Evolutionary conservation across 2,113 vertebrate species (phyloP).

Genomic region (Chauna torquata): DNA sequence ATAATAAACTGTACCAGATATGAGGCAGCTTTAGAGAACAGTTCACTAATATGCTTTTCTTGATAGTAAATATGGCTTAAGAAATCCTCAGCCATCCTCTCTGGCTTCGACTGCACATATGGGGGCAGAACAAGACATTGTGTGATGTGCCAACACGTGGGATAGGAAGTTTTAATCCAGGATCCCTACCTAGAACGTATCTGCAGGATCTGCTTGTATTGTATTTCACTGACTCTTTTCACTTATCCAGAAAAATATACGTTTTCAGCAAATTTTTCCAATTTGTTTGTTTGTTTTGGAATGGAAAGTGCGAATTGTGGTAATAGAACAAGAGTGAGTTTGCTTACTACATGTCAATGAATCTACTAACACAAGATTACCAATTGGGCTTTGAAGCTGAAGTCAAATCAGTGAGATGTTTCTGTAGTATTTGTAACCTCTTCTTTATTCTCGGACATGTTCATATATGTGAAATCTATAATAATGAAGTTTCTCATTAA

Average conservation of each 20-base stretch:
- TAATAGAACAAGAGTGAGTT: background rate
- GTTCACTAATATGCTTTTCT: background rate
- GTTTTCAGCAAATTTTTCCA: background rate
- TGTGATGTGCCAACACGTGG: background rate
- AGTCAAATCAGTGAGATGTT: background rate
- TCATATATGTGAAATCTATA: background rate
- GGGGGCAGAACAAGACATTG: background rate
- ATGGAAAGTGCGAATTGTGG: background rate
- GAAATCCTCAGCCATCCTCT: background rate
- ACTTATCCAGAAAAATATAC: background rate
- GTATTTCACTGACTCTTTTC: background rate
- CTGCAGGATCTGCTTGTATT: background rate
- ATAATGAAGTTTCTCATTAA: background rate
- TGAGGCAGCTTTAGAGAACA: background rate
- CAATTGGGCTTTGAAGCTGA: background rate
- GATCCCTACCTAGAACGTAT: background rate
- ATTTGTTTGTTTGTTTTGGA: background rate
- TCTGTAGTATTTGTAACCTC: background rate
- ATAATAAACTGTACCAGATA: background rate
- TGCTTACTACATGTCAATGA: background rate
- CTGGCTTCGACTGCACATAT: accelerated
- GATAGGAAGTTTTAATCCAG: background rate
- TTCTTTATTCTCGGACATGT: background rate
- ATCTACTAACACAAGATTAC: background rate
- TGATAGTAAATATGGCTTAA: background rate